phyloP scores from a whole-genome alignment of 2,113 vertebrate species.

The Leptobrachium ailaonicum region DNA sequence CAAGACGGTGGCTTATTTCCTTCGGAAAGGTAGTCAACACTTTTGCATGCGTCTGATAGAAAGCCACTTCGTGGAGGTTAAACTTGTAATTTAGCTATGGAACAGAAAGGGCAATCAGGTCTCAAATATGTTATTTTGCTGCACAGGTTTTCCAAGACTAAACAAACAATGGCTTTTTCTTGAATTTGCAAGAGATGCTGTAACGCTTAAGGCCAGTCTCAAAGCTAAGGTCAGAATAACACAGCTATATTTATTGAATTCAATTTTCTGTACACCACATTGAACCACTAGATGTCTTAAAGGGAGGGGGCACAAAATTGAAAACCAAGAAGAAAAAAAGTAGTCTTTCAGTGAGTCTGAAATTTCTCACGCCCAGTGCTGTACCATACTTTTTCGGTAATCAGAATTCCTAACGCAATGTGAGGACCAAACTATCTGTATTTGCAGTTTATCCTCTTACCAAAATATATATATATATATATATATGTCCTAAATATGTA shows the following conservation, averaged over 20 bases:
- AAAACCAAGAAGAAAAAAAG: not conserved
- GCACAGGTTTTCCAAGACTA: slow-evolving; percentile 3
- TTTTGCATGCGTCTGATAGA: no score
- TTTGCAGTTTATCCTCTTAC: no score
- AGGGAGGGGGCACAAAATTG: not conserved
- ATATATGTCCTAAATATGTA: no score
- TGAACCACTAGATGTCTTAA: not conserved
- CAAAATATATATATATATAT: no score
- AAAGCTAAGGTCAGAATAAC: slow-evolving; percentile 9
- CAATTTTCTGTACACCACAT: slow-evolving; percentile 19
- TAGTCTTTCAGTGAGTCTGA: no score
- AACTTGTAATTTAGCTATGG: not conserved
- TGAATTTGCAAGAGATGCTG: not conserved
- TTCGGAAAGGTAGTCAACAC: no score
- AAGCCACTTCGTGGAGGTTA: not conserved
- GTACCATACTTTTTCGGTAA: no score
- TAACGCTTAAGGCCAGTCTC: slow-evolving; percentile 17
- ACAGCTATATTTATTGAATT: slow-evolving; percentile 19
- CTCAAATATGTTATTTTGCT: slow-evolving; percentile 1
- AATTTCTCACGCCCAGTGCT: no score
- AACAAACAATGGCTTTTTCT: slow-evolving; percentile 9
- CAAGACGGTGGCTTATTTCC: no score
- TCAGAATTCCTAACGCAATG: no score
- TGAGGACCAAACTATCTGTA: no score
- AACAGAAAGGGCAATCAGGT: not conserved